A percentile compares a stretch with the other conserved stretches of the same genome.
Evolutionary conservation across 2,113 vertebrate genomes (phyloP).

Genomic region (Panthera leo): DNA sequence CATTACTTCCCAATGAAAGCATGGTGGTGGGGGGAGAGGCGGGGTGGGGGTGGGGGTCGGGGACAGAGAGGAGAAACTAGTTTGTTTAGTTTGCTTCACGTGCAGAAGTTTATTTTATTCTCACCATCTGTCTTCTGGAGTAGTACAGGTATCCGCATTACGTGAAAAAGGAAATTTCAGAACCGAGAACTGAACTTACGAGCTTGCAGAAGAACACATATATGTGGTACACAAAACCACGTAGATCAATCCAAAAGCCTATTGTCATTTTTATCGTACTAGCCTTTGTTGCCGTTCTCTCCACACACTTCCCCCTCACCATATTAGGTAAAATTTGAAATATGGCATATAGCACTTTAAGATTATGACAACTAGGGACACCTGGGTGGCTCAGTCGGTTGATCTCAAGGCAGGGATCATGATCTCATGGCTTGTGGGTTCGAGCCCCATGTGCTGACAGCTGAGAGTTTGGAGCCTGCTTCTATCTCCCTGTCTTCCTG

Average conservation of each 20-base stretch:
- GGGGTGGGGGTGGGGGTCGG: background rate
- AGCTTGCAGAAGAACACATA: background rate
- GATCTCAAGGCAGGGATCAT: too few relatives aligned
- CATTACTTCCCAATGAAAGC: background rate
- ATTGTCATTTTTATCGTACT: too few relatives aligned
- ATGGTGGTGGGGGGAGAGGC: background rate
- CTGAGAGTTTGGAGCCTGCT: too few relatives aligned
- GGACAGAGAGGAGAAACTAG: background rate
- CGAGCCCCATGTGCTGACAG: too few relatives aligned
- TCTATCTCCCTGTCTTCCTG: too few relatives aligned
- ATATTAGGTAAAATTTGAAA: background rate
- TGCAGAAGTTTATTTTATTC: background rate
- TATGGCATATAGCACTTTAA: background rate
- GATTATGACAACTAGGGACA: background rate
- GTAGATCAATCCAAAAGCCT: background rate
- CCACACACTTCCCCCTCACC: too few relatives aligned
- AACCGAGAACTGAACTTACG: background rate
- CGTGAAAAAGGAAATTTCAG: background rate
- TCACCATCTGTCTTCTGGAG: background rate
- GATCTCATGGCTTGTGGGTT: too few relatives aligned
- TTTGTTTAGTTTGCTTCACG: background rate
- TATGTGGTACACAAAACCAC: background rate
- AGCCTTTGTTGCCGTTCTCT: fast-evolving
- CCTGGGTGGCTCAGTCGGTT: too few relatives aligned
- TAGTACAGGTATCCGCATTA: background rate